A percentile compares a stretch with the other conserved stretches of the same genome.
Conservation (phyloP, 2,113 vertebrate species). For the Elanus axillaris region DNA sequence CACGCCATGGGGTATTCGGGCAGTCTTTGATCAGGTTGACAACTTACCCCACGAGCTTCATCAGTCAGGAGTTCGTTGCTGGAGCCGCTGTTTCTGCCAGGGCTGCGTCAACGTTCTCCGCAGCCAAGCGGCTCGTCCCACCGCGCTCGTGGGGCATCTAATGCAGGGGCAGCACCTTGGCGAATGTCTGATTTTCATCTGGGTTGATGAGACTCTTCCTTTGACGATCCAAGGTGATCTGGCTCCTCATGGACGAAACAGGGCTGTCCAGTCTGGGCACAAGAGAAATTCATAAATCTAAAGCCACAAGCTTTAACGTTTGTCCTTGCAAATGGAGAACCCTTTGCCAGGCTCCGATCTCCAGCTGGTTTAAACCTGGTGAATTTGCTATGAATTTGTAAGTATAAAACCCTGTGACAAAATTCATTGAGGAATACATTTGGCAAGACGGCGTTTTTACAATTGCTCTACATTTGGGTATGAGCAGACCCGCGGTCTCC, state of each 20-base stretch:
- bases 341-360: not conserved
- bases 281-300: not conserved
- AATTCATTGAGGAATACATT: not conserved
- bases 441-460: not conserved
- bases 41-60: not conserved
- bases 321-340: not conserved
- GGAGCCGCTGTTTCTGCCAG: not conserved
- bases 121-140: accelerated
- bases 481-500: not conserved
- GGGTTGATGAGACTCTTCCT: not conserved
- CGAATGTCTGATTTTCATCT: not conserved
- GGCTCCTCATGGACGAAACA: not conserved
- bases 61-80: not conserved
- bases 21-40: not conserved
- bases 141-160: not conserved
- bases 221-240: not conserved
- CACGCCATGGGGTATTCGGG: not conserved
- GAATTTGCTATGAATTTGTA: not conserved
- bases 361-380: not conserved
- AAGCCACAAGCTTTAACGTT: not conserved
- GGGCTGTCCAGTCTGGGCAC: not conserved
- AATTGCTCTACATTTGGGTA: not conserved
- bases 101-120: accelerated
- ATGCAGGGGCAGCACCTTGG: not conserved
- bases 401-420: not conserved